Percentiles rank a stretch among this genome's conserved stretches.
Conservation (phyloP, 2,113 vertebrate genomes). For the Camelus bactrianus region DNA sequence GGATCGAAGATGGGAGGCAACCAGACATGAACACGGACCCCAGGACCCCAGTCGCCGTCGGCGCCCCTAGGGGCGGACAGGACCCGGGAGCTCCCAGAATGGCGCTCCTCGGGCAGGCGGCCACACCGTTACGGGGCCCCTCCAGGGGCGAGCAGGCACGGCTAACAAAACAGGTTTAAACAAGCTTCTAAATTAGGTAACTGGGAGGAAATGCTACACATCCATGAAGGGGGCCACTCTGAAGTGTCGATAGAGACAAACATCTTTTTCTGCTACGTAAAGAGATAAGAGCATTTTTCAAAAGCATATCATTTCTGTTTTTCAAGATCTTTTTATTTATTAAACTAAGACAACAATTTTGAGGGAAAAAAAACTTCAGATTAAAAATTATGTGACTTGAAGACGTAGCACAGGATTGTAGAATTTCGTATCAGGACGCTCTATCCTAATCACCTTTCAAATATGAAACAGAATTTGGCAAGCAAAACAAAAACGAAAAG, state of each 20-base stretch:
- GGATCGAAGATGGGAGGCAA: not conserved
- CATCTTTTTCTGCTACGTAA: not conserved
- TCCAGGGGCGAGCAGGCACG: not conserved
- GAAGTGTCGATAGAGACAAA: not conserved
- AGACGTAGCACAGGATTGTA: not conserved
- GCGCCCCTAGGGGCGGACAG: fast-evolving
- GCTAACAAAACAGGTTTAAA: not conserved
- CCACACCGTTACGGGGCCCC: not conserved
- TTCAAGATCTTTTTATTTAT: not conserved
- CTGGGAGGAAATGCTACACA: not conserved
- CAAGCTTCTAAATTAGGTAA: not conserved
- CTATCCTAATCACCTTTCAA: not conserved
- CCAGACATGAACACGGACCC: not conserved
- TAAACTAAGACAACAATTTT: not conserved
- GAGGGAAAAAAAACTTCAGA: not conserved
- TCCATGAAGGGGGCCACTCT: not conserved
- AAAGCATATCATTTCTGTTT: not conserved
- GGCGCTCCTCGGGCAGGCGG: fast-evolving
- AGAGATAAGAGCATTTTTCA: not conserved
- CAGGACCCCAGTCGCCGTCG: not conserved
- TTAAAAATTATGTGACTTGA: not conserved
- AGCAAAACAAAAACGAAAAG: not conserved
- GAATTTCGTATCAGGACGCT: not conserved
- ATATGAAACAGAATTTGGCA: not conserved
- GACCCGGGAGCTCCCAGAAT: fast-evolving